Base-by-base conservation (phyloP, 2,888 invertebrate genomes). In the Lithophane ornitopus region DNA sequence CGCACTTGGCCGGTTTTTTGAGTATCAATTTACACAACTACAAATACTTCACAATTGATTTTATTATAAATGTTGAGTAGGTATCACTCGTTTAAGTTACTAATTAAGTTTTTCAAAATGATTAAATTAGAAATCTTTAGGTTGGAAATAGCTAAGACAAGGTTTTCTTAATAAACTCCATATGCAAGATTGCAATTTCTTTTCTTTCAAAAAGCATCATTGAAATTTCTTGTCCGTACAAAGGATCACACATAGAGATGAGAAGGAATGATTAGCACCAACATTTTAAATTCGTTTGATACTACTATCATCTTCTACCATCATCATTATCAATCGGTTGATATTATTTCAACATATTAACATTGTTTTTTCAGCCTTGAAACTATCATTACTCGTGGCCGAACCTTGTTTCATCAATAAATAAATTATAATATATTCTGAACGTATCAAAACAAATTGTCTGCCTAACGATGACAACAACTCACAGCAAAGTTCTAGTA, bases 391-490 rank as follows among this genome's bases (percentile, higher is more conserved):
- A 62, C 34, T 26, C 19, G 26, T 52, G 11, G 16, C 26, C 4
- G 3, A 52, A 52, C 19, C 19, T 46, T 8, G 3, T 26, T 22
- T 22, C 16, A 44, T 12, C 12, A 54, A 26, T 39, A 34, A 54
- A 62, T 62, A 54, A 46, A 28, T 41, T 14, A 16, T 26, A 34
- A 14, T 46, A 14, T 28, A 49, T 28, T n/a, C 16, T n/a, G 9
- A 56, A 39, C 9, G 4, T 54, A 34, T 44, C n/a, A 72, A 75
- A 75, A 75, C 46, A 58, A 54, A 65, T 63, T 39, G 9, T n/a
- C 8, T 46, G 19, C 26, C 16, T 39, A 52, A 74, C 54, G 34
- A 54, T 39, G 26, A 54, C 19, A 56, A 46, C 46, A 75, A 26
- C 54, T 46, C 22, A n/a, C 26, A 74, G 19, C 16, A 54, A 75